phyloP scores from a whole-genome alignment of 2,113 vertebrate species.

The Cettia cetti region DNA sequence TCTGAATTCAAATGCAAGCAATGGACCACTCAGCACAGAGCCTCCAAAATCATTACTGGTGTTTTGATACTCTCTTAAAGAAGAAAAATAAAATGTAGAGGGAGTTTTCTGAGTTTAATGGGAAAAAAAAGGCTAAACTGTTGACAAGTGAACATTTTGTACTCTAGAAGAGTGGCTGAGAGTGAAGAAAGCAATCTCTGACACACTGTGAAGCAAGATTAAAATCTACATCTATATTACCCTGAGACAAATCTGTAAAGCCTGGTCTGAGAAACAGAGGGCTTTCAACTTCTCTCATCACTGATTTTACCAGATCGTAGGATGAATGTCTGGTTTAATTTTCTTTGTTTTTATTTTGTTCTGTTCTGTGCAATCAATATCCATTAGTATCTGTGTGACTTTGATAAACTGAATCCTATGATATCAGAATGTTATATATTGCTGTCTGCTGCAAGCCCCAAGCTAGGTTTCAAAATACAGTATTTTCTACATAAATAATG shows the following conservation, averaged over 20 bases:
- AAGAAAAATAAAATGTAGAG: not conserved
- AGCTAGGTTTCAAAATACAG: not conserved
- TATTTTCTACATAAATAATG: not conserved
- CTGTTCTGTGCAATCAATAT: not conserved
- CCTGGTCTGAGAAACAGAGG: not conserved
- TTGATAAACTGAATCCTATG: not conserved
- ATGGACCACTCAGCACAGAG: not conserved
- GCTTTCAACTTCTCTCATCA: not conserved
- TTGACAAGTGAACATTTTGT: not conserved
- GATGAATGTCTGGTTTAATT: not conserved
- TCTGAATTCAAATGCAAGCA: not conserved
- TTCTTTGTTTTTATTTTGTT: not conserved
- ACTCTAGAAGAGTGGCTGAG: not conserved
- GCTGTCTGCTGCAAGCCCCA: not conserved
- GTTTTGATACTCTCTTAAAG: not conserved
- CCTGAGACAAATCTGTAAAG: not conserved
- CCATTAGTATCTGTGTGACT: not conserved
- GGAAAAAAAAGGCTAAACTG: not conserved
- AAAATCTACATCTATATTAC: not conserved
- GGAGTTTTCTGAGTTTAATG: not conserved
- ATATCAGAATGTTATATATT: not conserved
- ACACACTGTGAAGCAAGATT: constrained; percentile 29
- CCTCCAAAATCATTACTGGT: not conserved
- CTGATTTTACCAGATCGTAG: not conserved
- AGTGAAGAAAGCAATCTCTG: not conserved